Base-by-base conservation (phyloP, 2,113 vertebrate species). In the Copsychus sechellarum region DNA sequence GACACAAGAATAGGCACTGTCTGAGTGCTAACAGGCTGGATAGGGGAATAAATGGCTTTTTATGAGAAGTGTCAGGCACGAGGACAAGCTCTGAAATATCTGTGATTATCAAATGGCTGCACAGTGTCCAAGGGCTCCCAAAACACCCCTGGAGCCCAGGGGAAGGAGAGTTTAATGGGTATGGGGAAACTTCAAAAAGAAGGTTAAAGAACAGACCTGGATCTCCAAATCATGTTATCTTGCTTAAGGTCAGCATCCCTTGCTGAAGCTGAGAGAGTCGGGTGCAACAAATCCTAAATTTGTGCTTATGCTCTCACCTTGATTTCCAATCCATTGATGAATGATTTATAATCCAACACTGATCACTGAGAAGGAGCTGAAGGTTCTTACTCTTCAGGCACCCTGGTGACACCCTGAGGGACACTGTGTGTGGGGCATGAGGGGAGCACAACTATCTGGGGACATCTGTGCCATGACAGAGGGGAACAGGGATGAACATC, bases 391-490 rank as follows among this genome's bases (percentile, higher is more conserved):
- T 12, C 42, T 26, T 31, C 48, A 80, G 42, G 76, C 24, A 48
- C 11, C 34, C n/a, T 79, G 47, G 40, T 14, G 57, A 34, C 14
- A 34, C 14, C 42, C 31, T 28, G 43, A 79, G 56, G 47, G 28
- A 60, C 0, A 0, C 0, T 23, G 28, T 18, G 31, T 5, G 16
- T 9, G 43, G 31, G 61, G 4, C 51, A 76, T 1, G 1, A 29
- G 51, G 22, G 43, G 36, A 51, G 22, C 36, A 25, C 0, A 0
- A 42, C 50, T 13, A 3, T 2, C 14, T 56, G 50, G 31, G 42
- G 25, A 14, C 48, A 36, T 7, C 42, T 48, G 60, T 9, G 26
- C 45, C 61, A 6, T 2, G 12, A 10, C 1, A 0, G 36, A 21
- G 29, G 40, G 42, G 42, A 29, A 31, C 13, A 8, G 50, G 50